Percentiles rank a stretch among this genome's conserved stretches.
These are phyloP conservation scores for Platynereis dumerilii DNA, from an alignment of 2,888 invertebrate genomes.

Conservation along the genomic window DNA sequence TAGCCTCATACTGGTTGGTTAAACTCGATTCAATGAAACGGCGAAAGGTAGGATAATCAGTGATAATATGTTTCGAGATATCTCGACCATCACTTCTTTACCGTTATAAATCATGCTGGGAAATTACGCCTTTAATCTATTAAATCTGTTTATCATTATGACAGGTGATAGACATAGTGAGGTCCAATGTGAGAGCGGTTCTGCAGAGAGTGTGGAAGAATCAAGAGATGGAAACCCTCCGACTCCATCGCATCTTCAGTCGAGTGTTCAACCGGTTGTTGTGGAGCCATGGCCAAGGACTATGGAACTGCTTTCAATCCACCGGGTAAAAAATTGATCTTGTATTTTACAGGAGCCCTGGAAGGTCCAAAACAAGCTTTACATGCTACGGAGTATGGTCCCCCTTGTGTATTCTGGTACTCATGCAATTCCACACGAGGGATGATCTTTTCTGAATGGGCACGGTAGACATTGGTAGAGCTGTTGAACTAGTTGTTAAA, in stretches of 20 bases:
- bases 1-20: constrained; percentile 63
- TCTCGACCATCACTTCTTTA: no score
- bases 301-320: constrained; percentile 57
- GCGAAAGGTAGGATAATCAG: constrained; percentile 51
- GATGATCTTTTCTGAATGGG: no score
- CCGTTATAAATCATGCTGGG: no score
- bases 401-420: no score
- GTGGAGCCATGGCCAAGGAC: constrained; percentile 63
- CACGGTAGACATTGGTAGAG: no score
- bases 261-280: constrained; percentile 61
- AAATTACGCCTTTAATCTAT: no score
- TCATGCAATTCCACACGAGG: no score
- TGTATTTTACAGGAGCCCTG: constrained; percentile 1
- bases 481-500: no score
- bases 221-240: constrained; percentile 53
- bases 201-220: constrained; percentile 56
- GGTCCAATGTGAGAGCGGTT: constrained; percentile 59
- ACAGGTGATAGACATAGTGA: constrained; percentile 62
- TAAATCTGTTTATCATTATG: no score
- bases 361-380: no score
- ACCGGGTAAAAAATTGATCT: constrained; percentile 20
- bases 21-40: constrained; percentile 61
- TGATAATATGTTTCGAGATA: no score
- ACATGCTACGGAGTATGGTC: no score
- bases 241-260: constrained; percentile 56